phyloP scores from a whole-genome alignment of 2,797 vertebrate species.

The Alca torda region DNA sequence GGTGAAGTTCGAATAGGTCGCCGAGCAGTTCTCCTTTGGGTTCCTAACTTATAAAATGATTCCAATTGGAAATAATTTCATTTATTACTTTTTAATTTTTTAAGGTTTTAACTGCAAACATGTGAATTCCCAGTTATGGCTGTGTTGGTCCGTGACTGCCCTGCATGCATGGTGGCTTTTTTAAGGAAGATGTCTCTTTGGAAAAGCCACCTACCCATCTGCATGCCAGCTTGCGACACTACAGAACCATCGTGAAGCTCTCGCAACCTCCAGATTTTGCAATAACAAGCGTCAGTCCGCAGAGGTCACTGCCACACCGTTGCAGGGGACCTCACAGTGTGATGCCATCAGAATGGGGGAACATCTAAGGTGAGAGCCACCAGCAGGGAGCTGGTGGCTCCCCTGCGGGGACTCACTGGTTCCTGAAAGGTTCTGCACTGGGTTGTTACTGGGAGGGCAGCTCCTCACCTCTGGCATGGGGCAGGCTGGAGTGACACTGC shows the following conservation, averaged over 20 bases:
- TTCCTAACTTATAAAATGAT: not conserved
- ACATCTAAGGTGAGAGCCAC: not conserved
- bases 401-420: not conserved
- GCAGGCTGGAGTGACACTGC: not conserved
- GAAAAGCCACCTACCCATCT: not conserved
- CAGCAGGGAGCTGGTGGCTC: not conserved
- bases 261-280: not conserved
- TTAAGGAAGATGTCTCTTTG: not conserved
- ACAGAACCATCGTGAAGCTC: not conserved
- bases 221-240: not conserved
- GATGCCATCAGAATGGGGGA: not conserved
- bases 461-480: rapidly evolving
- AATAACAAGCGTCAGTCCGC: not conserved
- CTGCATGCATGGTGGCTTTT: not conserved
- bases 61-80: not conserved
- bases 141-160: rapidly evolving
- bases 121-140: not conserved
- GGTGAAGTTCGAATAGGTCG: not conserved
- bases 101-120: not conserved
- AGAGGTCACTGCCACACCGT: not conserved
- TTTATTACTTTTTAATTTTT: not conserved
- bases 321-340: rapidly evolving
- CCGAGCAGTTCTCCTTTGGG: not conserved
- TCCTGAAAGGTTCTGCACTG: not conserved
- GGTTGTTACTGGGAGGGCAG: not conserved